Percentiles rank a stretch among this genome's conserved stretches.
Evolutionary conservation across 2,888 invertebrate genomes (phyloP).

Genomic region (Itoplectis maculator): DNA sequence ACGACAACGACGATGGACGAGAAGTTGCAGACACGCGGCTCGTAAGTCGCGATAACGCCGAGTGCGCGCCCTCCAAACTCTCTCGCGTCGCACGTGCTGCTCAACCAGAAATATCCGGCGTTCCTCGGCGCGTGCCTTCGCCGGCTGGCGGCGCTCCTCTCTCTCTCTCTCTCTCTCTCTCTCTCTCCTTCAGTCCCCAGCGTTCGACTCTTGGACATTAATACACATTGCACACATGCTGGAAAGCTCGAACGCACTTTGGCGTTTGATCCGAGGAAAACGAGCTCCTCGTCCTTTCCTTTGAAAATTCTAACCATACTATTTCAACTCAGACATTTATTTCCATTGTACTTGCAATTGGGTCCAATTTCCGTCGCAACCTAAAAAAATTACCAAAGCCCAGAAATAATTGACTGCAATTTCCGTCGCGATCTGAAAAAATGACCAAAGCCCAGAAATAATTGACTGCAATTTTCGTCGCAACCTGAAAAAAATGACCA

Average conservation of each 20-base stretch:
- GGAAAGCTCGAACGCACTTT: constrained; percentile 23
- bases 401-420: too few relatives aligned
- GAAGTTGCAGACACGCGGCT: constrained; percentile 74
- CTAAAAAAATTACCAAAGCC: background rate
- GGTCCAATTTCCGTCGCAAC: too few relatives aligned
- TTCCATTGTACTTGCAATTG: too few relatives aligned
- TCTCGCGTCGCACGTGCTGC: constrained; percentile 68
- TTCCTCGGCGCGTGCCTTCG: constrained; percentile 53
- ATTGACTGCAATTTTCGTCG: too few relatives aligned
- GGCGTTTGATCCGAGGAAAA: constrained; percentile 58
- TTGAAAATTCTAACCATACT: background rate
- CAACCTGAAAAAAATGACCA: background rate
- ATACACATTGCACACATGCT: constrained; percentile 3
- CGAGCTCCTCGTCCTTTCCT: background rate
- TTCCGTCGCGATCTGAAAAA: too few relatives aligned
- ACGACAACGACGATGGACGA: constrained; percentile 76
- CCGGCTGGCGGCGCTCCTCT: too few relatives aligned
- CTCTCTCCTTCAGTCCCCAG: too few relatives aligned
- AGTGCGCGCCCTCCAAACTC: constrained; percentile 67
- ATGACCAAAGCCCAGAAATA: background rate
- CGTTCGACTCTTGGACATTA: constrained; percentile 6
- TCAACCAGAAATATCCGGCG: constrained; percentile 77
- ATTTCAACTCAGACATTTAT: background rate
- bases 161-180: too few relatives aligned
- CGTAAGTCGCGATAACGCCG: constrained; percentile 71